These are phyloP conservation scores for Netelia inedita DNA, from an alignment of 2,888 invertebrate species.

Conservation along the genomic window DNA sequence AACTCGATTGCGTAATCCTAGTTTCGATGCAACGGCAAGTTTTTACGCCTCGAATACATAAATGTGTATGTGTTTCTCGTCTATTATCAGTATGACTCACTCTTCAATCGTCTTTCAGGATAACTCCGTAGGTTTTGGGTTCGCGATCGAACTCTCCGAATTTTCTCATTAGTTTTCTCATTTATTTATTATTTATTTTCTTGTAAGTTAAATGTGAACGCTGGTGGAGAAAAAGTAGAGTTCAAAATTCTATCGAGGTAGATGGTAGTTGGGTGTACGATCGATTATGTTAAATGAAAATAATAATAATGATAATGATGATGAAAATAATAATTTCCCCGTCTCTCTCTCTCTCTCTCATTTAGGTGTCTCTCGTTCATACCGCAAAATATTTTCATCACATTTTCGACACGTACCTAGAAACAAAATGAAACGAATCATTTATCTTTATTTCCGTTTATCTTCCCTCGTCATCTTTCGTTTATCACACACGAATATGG, in stretches of 20 bases:
- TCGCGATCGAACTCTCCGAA: background rate
- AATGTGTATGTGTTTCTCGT: constrained; percentile 4
- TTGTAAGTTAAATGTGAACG: constrained; percentile 9
- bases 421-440: background rate
- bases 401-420: background rate
- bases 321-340: constrained; percentile 7
- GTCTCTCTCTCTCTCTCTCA: constrained; percentile 2
- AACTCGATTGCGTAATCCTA: constrained; percentile 23
- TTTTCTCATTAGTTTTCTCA: background rate
- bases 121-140: constrained; percentile 6
- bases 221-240: background rate
- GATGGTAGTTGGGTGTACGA: constrained; percentile 3
- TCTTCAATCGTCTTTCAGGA: constrained; percentile 15
- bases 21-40: constrained; percentile 23
- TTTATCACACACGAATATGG: background rate
- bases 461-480: background rate
- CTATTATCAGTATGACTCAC: constrained; percentile 44
- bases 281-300: background rate
- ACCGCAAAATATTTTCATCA: constrained; percentile 27
- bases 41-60: background rate
- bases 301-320: constrained; percentile 10
- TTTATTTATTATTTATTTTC: background rate
- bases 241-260: background rate
- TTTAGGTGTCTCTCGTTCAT: constrained; percentile 27
- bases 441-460: background rate